These are phyloP conservation scores for Camponotus fellah DNA, from an alignment of 2,888 invertebrate genomes.

Conservation along the genomic window DNA sequence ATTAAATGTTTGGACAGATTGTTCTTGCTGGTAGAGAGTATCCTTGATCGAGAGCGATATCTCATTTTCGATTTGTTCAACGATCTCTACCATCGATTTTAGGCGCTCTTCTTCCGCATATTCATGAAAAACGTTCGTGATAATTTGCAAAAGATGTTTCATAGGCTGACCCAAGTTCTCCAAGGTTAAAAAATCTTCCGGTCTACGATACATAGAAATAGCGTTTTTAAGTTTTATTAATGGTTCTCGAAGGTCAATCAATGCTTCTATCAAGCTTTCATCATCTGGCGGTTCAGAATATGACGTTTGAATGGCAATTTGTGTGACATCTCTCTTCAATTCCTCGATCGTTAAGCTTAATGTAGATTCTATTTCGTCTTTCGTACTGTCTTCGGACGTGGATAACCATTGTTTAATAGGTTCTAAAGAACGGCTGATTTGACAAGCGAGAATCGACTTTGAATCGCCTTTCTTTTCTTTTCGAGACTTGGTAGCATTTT, in stretches of 20 bases:
- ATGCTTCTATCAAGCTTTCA: constrained; percentile 74
- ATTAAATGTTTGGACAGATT: constrained; percentile 71
- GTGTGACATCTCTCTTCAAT: constrained; percentile 73
- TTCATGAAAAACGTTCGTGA: constrained; percentile 70
- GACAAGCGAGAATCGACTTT: constrained; percentile 48
- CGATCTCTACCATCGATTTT: constrained; percentile 73
- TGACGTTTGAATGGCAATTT: constrained; percentile 77
- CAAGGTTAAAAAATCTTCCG: constrained; percentile 72
- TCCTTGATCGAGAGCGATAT: constrained; percentile 78
- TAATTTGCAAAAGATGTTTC: constrained; percentile 72
- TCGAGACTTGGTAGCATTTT: constrained; percentile 20
- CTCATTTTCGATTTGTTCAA: constrained; percentile 79
- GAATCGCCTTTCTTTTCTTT: constrained; percentile 20
- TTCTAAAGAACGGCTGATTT: constrained; percentile 70
- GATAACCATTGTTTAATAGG: constrained; percentile 77
- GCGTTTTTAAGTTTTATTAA: constrained; percentile 71
- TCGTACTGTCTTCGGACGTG: constrained; percentile 70
- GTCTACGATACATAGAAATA: constrained; percentile 72
- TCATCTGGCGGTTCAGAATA: constrained; percentile 79
- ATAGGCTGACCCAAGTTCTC: constrained; percentile 75
- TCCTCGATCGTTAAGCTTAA: constrained; percentile 72
- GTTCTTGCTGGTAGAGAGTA: constrained; percentile 74
- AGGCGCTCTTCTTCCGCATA: constrained; percentile 69
- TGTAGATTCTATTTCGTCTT: constrained; percentile 66
- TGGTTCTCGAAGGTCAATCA: constrained; percentile 76